phyloP scores from a whole-genome alignment of 1,140 invertebrate genomes.

The Temnothorax curvispinosus region DNA sequence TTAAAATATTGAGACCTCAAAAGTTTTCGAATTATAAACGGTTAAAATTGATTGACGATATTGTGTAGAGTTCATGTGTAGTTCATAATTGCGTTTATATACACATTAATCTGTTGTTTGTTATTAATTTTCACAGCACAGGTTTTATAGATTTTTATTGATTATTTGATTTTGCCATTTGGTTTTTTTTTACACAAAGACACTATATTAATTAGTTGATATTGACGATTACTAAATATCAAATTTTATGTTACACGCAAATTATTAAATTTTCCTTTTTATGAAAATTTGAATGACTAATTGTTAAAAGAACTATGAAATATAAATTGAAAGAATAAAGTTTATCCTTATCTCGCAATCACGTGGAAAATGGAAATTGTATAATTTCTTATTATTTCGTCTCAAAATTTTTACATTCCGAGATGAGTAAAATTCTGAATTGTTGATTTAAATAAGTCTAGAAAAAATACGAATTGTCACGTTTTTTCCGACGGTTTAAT shows the following conservation, averaged over 20 bases:
- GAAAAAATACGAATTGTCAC: not conserved
- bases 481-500: not conserved
- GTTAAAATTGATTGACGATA: not conserved
- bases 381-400: not conserved
- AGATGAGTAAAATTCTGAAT: not conserved
- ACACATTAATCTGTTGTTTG: not conserved
- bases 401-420: not conserved
- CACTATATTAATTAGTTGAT: not conserved
- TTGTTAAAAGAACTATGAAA: not conserved
- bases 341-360: not conserved
- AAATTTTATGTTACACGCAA: not conserved
- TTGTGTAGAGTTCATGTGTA: not conserved
- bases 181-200: not conserved
- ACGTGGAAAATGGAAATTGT: not conserved
- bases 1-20: not conserved
- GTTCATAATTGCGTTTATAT: not conserved
- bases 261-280: not conserved
- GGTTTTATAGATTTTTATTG: not conserved
- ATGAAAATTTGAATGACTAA: not conserved
- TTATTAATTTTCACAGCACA: not conserved
- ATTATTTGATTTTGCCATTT: not conserved
- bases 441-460: constrained; percentile 11
- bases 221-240: not conserved
- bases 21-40: not conserved
- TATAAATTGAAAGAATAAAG: not conserved